These are phyloP conservation scores for Caenorhabditis doughertyi DNA, from an alignment of 2,888 invertebrate genomes.

Conservation along the genomic window DNA sequence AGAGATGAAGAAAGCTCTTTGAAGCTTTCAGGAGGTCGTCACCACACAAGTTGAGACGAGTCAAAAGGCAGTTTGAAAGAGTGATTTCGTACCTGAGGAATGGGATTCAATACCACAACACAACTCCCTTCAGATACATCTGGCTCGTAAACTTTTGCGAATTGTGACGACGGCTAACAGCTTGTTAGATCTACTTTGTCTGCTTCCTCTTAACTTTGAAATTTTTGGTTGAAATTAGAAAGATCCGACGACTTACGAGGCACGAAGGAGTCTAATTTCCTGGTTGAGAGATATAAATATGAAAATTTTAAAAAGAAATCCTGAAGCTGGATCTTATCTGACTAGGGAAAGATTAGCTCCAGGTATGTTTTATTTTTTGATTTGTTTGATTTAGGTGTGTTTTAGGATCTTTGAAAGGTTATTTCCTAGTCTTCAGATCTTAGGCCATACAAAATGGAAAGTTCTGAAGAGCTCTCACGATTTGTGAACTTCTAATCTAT, in stretches of 20 bases:
- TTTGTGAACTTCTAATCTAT: too few species aligned
- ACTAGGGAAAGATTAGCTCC: too few species aligned
- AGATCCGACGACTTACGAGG: not conserved
- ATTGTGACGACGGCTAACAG: conserved; percentile 43
- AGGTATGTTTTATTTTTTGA: too few species aligned
- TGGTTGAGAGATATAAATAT: too few species aligned
- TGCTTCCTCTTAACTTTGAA: not conserved
- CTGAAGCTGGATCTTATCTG: too few species aligned
- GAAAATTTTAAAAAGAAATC: too few species aligned
- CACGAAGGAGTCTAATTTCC: too few species aligned
- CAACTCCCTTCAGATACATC: conserved; percentile 40
- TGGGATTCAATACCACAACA: conserved; percentile 51
- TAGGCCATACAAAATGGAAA: too few species aligned
- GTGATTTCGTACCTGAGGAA: conserved; percentile 59
- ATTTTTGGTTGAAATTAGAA: not conserved
- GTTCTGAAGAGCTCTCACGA: too few species aligned
- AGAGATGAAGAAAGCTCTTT: conserved; percentile 33
- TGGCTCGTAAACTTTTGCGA: conserved; percentile 53
- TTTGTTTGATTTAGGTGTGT: too few species aligned
- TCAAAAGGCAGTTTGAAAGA: conserved; percentile 1
- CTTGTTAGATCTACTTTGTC: conserved; percentile 30
- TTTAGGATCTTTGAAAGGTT: too few species aligned
- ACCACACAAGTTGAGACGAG: conserved; percentile 31
- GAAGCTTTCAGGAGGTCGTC: conserved; percentile 45
- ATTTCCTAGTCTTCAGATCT: too few species aligned